These are phyloP conservation scores for Scotopteryx bipunctaria DNA, from an alignment of 2,888 invertebrate genomes.

Conservation along the genomic window DNA sequence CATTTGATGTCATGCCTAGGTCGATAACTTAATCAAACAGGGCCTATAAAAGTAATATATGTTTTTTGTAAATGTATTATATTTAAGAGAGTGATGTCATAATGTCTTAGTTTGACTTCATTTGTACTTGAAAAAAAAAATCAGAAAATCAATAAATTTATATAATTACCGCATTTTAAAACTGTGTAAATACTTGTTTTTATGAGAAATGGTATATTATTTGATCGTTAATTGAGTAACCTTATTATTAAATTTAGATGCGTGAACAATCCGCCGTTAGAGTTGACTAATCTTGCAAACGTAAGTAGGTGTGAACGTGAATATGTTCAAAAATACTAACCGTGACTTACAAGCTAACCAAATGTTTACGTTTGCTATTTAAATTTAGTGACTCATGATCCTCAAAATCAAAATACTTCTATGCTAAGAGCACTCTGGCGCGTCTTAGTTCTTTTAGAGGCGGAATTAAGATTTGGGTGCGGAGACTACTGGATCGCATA, in stretches of 20 bases:
- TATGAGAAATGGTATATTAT: too few relatives aligned
- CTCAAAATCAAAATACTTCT: slow-evolving; percentile 28
- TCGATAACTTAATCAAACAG: not conserved
- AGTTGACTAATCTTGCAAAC: slow-evolving; percentile 26
- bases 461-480: slow-evolving; percentile 50
- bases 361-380: slow-evolving; percentile 32
- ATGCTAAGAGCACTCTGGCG: slow-evolving; percentile 32
- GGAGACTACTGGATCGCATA: slow-evolving; percentile 42
- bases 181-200: too few relatives aligned
- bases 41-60: not conserved
- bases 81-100: not conserved
- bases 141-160: too few relatives aligned
- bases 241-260: not conserved
- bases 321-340: slow-evolving; percentile 29
- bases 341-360: slow-evolving; percentile 22
- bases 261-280: not conserved
- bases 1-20: not conserved
- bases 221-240: not conserved
- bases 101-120: not conserved
- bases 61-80: not conserved
- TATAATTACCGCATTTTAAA: too few relatives aligned
- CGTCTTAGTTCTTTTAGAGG: slow-evolving; percentile 29
- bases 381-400: slow-evolving; percentile 31
- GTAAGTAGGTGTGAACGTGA: slow-evolving; percentile 24
- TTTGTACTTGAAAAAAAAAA: too few relatives aligned